Base-by-base conservation (phyloP, 2,113 vertebrate genomes). In the Bothrops jararaca region DNA sequence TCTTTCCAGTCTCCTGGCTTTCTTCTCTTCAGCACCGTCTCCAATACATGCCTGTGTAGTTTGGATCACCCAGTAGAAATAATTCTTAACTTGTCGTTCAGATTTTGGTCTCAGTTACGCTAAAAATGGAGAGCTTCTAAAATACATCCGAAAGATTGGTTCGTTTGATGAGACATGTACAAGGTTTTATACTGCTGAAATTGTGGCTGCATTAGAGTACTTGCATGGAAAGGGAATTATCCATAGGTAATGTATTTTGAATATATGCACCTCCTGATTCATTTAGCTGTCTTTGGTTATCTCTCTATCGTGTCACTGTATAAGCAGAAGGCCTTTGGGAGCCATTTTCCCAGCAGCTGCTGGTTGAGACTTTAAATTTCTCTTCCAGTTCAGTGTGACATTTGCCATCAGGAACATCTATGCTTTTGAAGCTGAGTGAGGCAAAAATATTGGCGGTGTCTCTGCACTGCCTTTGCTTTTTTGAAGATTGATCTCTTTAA, bases 81-180 rank as follows among this genome's bases (percentile, higher is more conserved):
- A 74, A 93, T 97, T 96, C 98, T 98, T 98, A 97, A 98, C 96
- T 58, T 87, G 10, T 13, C 39, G 10, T 91, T 94, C 96, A 99
- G 99, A 99, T 98, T 99, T 99, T 98, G 99, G 99, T 93, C 98
- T 99, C 95, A 99, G 99, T 97, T 99, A 99, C 93, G 99, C 99
- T 96, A 99, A 99, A 97, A 99, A 99, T 0, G 99, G 99, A 94
- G 99, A 99, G 95, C 98, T 99, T 52, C 98, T 99, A 90, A 99
- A 99, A 97, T 99, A 99, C 96, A 99, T 99, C 97, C 99, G 99
- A 94, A 99, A 99, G 98, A 99, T 99, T 15, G 99, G 99, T 95
- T 99, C 99, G 2, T 99, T 99, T 93, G 99, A 99, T 96, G 99
- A 99, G 98, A 99, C 99, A 85, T 99, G 99, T 96, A 99, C 99